Percentiles rank a stretch among this genome's conserved stretches.
phyloP scores from a whole-genome alignment of 2,888 invertebrate species.

The Tolmerus cingulatus region DNA sequence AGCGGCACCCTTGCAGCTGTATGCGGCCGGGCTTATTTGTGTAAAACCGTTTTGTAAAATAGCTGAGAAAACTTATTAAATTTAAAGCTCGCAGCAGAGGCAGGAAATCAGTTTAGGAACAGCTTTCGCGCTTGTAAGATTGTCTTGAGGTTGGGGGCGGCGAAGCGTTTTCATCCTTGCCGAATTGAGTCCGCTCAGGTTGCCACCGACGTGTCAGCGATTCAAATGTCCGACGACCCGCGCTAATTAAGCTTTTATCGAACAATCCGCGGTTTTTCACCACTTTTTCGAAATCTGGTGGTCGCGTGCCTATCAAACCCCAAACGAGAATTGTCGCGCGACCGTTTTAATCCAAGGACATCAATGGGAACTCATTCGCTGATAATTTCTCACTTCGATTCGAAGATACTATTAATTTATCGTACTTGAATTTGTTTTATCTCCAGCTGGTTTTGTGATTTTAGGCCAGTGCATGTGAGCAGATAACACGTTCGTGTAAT shows the following conservation, averaged over 20 bases:
- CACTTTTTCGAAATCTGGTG: background rate
- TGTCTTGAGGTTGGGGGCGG: background rate
- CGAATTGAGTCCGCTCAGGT: background rate
- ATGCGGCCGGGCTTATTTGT: background rate
- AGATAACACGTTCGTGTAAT: background rate
- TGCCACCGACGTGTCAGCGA: background rate
- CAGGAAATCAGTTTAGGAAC: background rate
- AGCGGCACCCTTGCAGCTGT: constrained; percentile 1
- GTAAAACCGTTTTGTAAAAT: background rate
- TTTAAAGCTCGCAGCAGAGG: background rate
- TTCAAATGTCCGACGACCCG: background rate
- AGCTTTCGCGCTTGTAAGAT: background rate
- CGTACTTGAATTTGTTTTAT: background rate
- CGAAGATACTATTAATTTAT: background rate
- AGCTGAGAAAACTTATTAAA: background rate
- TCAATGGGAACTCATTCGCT: background rate
- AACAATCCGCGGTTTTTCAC: background rate
- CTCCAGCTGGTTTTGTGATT: background rate
- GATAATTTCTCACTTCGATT: background rate
- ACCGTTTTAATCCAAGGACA: background rate
- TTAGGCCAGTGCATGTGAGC: background rate
- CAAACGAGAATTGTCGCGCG: background rate
- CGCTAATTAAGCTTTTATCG: background rate
- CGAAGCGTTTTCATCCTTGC: background rate
- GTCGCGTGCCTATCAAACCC: background rate